Evolutionary conservation across 2,797 vertebrate genomes (phyloP), one percentile per base, ranked within the genome.

Genomic region (Diceros bicornis): DNA sequence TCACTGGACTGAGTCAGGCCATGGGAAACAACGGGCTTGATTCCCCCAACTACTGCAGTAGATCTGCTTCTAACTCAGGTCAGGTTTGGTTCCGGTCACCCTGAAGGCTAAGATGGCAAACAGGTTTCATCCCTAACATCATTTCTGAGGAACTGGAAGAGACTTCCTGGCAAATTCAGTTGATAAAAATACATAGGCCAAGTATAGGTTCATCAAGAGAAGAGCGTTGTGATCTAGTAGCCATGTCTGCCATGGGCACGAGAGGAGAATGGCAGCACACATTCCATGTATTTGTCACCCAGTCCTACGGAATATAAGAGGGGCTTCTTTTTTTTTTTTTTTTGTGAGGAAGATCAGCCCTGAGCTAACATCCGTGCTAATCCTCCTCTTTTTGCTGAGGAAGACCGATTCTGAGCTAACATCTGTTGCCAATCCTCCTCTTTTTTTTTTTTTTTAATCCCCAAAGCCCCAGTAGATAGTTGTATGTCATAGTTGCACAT

Each of bases 251-350:
- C 50, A 29, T 1, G 16, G 18, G 27, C 32, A 68, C 1, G 6
- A 6, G 14, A 23, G 1, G 16, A 41, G 6, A 66, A 11, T 0
- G 57, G 12, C 2, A 6, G n/a, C 2, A 2, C 7, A 32, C 8
- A 2, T 4, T 1, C 25, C 37, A 7, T 34, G 17, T 34, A 25
- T 37, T 16, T 78, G 44, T n/a, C 44, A 72, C 41, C 61, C 7
- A n/a, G 41, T 16, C 44, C 57, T 21, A 37, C 59, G 59, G 62
- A 82, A 32, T 21, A 0, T 10, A 44, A 66, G 3, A 23, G 41
- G 41, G 41, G 41, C 41, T 41, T 41, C 41, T 41, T 41, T n/a
- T n/a, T n/a, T n/a, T n/a, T n/a, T n/a, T n/a, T n/a, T n/a, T n/a
- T n/a, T n/a, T n/a, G n/a, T n/a, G n/a, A n/a, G n/a, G n/a, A n/a